These are phyloP conservation scores for Cephus spinipes DNA, from an alignment of 2,888 invertebrate genomes.

Conservation along the genomic window DNA sequence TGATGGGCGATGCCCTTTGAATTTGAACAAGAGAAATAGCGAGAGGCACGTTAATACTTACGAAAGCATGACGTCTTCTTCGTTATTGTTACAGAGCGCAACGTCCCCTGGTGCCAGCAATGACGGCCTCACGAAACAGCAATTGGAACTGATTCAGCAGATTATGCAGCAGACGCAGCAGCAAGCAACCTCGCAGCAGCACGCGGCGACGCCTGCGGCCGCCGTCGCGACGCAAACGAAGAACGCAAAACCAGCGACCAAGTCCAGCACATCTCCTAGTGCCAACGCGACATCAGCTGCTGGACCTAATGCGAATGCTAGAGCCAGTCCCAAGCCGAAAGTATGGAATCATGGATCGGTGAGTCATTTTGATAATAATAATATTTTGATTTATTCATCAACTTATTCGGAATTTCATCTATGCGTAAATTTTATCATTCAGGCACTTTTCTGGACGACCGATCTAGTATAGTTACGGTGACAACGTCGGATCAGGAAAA, in stretches of 20 bases:
- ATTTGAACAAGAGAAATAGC: neutral
- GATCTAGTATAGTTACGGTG: too few relatives aligned
- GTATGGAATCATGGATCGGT: constrained; percentile 72
- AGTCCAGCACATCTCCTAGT: constrained; percentile 55
- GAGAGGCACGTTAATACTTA: too few relatives aligned
- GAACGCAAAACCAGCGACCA: constrained; percentile 61
- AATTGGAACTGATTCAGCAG: constrained; percentile 81
- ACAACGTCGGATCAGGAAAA: too few relatives aligned
- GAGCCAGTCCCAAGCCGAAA: constrained; percentile 67
- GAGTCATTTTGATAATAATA: constrained; percentile 39
- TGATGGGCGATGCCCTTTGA: neutral
- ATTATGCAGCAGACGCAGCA: constrained; percentile 83
- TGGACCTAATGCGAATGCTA: constrained; percentile 43
- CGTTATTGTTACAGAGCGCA: constrained; percentile 58
- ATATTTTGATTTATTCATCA: neutral
- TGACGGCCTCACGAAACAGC: constrained; percentile 79
- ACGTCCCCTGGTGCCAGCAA: constrained; percentile 69
- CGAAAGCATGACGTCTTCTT: neutral
- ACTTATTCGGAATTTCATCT: too few relatives aligned
- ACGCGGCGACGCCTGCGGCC: constrained; percentile 34
- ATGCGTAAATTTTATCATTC: too few relatives aligned
- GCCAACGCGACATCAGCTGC: constrained; percentile 41
- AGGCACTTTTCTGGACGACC: too few relatives aligned
- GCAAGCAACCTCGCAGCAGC: constrained; percentile 65
- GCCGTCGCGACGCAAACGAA: constrained; percentile 65